phyloP scores from a whole-genome alignment of 2,888 invertebrate genomes.

The Helleia helle region DNA sequence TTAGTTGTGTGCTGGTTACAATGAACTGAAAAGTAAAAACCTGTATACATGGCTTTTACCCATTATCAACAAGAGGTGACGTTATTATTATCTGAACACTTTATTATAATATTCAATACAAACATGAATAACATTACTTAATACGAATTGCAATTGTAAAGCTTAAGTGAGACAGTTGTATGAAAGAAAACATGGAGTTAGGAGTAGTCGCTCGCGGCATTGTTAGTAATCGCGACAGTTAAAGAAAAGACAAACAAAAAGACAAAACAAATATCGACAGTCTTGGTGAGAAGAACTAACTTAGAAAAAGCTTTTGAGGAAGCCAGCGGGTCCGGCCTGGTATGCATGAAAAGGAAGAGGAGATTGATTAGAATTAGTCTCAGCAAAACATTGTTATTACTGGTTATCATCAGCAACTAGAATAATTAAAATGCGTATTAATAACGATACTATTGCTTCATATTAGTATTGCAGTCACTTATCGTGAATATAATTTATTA shows the following conservation, averaged over 20 bases:
- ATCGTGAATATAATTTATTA: too few relatives aligned
- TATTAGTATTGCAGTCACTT: background rate
- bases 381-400: background rate
- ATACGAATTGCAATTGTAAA: conserved; percentile 52
- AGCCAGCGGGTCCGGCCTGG: conserved; percentile 93
- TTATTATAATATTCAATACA: conserved; percentile 55
- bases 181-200: conserved; percentile 45
- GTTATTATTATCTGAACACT: conserved; percentile 65
- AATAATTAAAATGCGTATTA: background rate
- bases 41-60: conserved; percentile 29
- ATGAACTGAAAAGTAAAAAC: conserved; percentile 35
- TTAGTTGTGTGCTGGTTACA: conserved; percentile 65
- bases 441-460: background rate
- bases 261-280: conserved; percentile 66
- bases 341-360: conserved; percentile 42
- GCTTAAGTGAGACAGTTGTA: conserved; percentile 40
- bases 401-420: background rate
- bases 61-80: conserved; percentile 46
- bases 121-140: conserved; percentile 45
- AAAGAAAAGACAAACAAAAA: conserved; percentile 48
- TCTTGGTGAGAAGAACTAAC: conserved; percentile 69
- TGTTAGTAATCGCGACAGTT: conserved; percentile 40
- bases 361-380: conserved; percentile 8
- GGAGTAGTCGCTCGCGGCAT: conserved; percentile 45
- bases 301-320: conserved; percentile 97